Conservation (phyloP, 2,797 vertebrate species). For the Gouania willdenowi region DNA sequence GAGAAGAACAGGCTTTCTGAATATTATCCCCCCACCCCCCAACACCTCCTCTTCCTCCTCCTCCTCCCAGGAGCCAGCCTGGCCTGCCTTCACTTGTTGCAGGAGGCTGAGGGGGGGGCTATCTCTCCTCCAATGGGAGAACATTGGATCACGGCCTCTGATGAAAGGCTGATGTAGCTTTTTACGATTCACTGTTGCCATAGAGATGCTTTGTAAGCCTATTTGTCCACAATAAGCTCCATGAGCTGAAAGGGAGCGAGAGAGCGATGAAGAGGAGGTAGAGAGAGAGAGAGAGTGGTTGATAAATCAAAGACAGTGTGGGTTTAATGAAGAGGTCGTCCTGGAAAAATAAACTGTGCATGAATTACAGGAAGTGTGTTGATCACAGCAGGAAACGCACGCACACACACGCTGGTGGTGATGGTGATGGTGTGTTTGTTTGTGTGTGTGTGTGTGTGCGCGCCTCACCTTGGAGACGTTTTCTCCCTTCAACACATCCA, state of each 20-base stretch:
- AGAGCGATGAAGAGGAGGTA: constrained; percentile 62
- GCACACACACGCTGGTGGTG: too few relatives aligned
- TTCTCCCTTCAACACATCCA: constrained; percentile 19
- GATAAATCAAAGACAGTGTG: constrained; percentile 29
- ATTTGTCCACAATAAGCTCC: constrained; percentile 76
- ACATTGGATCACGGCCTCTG: constrained; percentile 43
- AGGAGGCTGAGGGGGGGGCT: constrained; percentile 52
- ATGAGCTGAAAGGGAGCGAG: constrained; percentile 62
- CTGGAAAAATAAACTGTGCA: constrained; percentile 17
- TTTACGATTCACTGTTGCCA: constrained; percentile 72
- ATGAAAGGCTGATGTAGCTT: constrained; percentile 63
- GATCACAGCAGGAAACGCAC: constrained; percentile 11
- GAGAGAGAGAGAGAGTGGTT: constrained; percentile 24
- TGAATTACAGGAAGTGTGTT: constrained; percentile 11
- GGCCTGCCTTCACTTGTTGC: constrained; percentile 66
- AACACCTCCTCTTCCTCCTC: constrained; percentile 3
- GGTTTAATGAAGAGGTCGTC: constrained; percentile 26
- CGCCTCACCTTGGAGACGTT: constrained; percentile 1
- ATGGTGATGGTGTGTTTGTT: constrained; percentile 8
- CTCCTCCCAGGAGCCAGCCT: constrained; percentile 46
- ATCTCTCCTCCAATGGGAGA: constrained; percentile 51
- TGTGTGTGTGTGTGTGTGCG: constrained; percentile 1
- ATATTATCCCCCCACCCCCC: background rate
- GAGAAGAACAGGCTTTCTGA: constrained; percentile 19
- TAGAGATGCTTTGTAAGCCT: constrained; percentile 76